Conservation (phyloP, 35 echinoderm and acorn worm species). For the Lytechinus pictus region DNA sequence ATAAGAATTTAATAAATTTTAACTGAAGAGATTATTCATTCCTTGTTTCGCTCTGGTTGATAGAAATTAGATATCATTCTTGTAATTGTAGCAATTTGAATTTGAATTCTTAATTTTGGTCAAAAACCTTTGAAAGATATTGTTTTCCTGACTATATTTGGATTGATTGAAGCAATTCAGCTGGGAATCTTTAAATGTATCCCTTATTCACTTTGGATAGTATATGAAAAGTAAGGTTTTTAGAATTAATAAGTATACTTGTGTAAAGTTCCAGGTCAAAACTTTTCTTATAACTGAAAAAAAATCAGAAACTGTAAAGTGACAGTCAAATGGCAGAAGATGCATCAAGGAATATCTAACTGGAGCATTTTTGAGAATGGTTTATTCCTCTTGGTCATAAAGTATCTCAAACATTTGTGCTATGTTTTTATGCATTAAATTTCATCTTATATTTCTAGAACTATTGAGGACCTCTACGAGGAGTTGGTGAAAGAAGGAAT, state of each 20-base stretch:
- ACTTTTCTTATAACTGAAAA: not conserved
- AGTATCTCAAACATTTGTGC: not conserved
- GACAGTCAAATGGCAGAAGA: not conserved
- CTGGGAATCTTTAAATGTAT: not conserved
- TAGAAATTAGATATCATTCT: too few relatives aligned
- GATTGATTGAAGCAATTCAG: not conserved
- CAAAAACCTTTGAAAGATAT: not conserved
- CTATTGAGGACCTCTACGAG: constrained; percentile 94
- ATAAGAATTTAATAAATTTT: too few relatives aligned
- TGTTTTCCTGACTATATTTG: not conserved
- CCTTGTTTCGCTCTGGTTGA: too few relatives aligned
- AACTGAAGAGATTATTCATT: too few relatives aligned
- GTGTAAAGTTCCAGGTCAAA: not conserved
- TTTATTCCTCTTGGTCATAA: not conserved
- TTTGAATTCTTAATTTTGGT: too few relatives aligned
- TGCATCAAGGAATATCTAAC: not conserved
- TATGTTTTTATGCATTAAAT: not conserved
- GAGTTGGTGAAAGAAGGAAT: constrained; percentile 94
- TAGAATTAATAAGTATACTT: not conserved
- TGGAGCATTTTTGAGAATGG: not conserved
- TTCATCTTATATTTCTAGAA: constrained; percentile 61
- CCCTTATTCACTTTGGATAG: not conserved
- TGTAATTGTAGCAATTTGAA: too few relatives aligned
- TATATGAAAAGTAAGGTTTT: not conserved
- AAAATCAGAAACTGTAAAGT: not conserved